Evolutionary conservation across 2,888 invertebrate genomes (phyloP), one percentile per base, ranked within the genome.

Genomic region (Cryptosula pallasiana): DNA sequence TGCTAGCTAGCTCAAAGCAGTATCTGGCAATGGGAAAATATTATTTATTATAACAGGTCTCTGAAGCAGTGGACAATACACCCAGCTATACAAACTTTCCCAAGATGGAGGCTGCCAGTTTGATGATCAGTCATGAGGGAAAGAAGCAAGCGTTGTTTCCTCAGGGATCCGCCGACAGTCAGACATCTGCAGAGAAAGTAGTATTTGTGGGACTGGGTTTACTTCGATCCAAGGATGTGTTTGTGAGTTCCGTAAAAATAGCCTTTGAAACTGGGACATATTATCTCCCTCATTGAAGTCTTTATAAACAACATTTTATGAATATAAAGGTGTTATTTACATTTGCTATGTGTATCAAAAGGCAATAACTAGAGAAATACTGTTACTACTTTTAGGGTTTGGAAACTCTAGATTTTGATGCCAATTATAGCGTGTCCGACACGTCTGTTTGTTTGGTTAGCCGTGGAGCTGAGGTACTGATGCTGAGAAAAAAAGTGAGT

Each of bases 101-200:
- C 5, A 45, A 45, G 45, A 20, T 45, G 45, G 45, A 45, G 5
- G 45, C 57, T 16, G 25, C 57, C 25, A 13, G n/a, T n/a, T 3
- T 63, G 5, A 25, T 63, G 32, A 32, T 63, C 16, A 63, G 63
- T 32, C 63, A 63, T 63, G 63, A 63, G 32, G 63, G 63, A 63
- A 63, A 32, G 13, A 27, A n/a, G 9, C 63, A 63, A n/a, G 9
- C 32, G 32, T 13, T 63, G 9, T 16, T 13, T 3, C 9, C 20
- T 32, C 63, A 32, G 13, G 32, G 27, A n/a, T n/a, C n/a, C n/a
- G n/a, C n/a, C n/a, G 13, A 34, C 27, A 5, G 5, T n/a, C 2
- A 9, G 9, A 32, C 63, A 63, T 16, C 3, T 32, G 13, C 63
- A 32, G 57, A 57, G n/a, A 57, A 57, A 5, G 25, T 23, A 5